Evolutionary conservation across 2,113 vertebrate species (phyloP).

Genomic region (Etia nguti): DNA sequence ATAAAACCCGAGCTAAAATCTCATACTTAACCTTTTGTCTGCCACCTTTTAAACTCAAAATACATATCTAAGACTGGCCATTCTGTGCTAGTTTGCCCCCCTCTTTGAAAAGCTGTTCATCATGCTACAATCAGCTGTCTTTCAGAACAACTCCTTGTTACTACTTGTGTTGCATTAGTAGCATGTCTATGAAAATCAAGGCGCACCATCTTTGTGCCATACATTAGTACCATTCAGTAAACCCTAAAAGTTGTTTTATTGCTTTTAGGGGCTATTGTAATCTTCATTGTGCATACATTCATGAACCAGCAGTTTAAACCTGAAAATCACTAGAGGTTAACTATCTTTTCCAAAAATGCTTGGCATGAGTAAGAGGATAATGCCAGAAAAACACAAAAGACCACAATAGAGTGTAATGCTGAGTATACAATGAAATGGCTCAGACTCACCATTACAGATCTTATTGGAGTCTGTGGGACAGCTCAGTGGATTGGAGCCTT

Average conservation of each 20-base stretch:
- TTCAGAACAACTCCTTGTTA: not conserved
- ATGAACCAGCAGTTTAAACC: not conserved
- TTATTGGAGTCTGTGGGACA: not conserved
- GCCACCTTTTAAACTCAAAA: not conserved
- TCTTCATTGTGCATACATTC: not conserved
- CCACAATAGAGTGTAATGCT: not conserved
- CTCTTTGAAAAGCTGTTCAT: not conserved
- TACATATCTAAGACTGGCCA: not conserved
- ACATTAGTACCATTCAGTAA: not conserved
- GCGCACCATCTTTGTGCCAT: accelerated
- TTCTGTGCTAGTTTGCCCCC: not conserved
- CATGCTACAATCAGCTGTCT: not conserved
- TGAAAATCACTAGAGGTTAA: not conserved
- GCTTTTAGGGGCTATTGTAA: not conserved
- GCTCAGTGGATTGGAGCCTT: not conserved
- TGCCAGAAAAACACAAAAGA: not conserved
- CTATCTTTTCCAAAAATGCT: not conserved
- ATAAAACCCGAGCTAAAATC: not conserved
- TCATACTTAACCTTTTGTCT: not conserved
- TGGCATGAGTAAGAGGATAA: not conserved
- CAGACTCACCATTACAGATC: not conserved
- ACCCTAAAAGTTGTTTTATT: not conserved
- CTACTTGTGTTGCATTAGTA: not conserved
- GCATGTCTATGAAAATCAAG: not conserved
- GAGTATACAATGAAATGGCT: not conserved